Base-by-base conservation (phyloP, 2,888 invertebrate species). In the Capitulum mitella region DNA sequence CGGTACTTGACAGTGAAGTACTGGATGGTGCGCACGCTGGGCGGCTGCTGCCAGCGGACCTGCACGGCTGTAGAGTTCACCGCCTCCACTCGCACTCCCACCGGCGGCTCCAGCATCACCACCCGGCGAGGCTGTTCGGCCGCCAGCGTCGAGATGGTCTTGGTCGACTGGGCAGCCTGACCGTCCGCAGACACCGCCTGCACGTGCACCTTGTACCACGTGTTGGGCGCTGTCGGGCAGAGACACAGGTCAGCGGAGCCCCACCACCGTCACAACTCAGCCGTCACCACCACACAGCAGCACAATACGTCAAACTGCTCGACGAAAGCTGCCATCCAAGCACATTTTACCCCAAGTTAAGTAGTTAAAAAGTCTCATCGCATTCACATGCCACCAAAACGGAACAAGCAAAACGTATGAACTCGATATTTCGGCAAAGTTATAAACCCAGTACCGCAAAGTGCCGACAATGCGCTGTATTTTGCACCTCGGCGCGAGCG, bases 1-100 rank as follows among this genome's bases (percentile, higher is more conserved):
- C 86, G 85, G 83, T 88, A 89, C 83, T 89, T 89, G 78, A 90
- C 84, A 81, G 87, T 87, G 82, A 87, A 90, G 83, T 85, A 87
- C 82, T 85, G 86, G 77, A 85, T 85, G 80, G 83, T 83, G 82
- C 80, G 80, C 79, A 61, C 81, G 76, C 54, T 80, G 77, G 26
- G 77, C 79, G 34, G 85, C 83, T 77, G 86, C 83, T 43, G 84
- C 90, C 90, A 90, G 0, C 86, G 86, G 78, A 90, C 83, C 81
- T 87, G 87, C 80, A 90, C 87, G 70, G 87, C 86, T 78, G 85
- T 87, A 22, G 89, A 84, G 76, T 88, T 88, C 76, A 86, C 82
- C 46, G 88, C 87, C 80, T 86, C 84, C 64, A 88, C 89, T 83
- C 88, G 88, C 78, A 89, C 83, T 54, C 86, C 84, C 80, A 85